Base-by-base conservation (phyloP, 1,140 invertebrate genomes). In the Ceratitis capitata region DNA sequence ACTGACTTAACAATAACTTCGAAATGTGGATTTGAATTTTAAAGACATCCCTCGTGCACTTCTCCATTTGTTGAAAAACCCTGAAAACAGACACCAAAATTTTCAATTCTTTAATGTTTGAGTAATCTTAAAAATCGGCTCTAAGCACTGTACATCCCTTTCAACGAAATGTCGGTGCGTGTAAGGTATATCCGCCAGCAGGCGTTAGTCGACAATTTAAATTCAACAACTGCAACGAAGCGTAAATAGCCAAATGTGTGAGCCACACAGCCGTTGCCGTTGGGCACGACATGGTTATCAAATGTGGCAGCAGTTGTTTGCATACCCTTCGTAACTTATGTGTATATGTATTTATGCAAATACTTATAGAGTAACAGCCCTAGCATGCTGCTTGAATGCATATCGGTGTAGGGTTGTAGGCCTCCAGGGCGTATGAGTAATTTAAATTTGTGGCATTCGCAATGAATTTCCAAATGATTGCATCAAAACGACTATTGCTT, bases 401-500 rank as follows among this genome's bases (percentile, higher is more conserved):
- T 19, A 23, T 26, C 10, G n/a, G 23, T 49, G 29, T 14, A 6
- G 19, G 35, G 78, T 2, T 14, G 3, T 53, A n/a, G 47, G 47
- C 82, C 82, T 53, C 49, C 26, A 51, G 82, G 45, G 45, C 45
- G 82, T 53, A 83, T 51, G 45, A 51, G 47, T 49, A 51, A 83
- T 83, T 49, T 83, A 26, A 83, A 51, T 83, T 32, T 83, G 82
- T 83, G 47, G 82, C 82, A 83, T 83, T 83, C 19, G 82, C 26
- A 83, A 83, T 83, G 82, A 83, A 83, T 83, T 83, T 83, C 82
- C 82, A 83, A 83, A 83, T 83, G 47, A 83, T 83, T 83, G 47
- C 49, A 4, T 19, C 16, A 83, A 3, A 83, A 83, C 49, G 82
- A 49, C 23, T 35, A 4, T n/a, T n/a, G n/a, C n/a, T n/a, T n/a